Percentiles rank a stretch among this genome's conserved stretches.
These are phyloP conservation scores for Drosophila mettleri DNA, from an alignment of 2,888 invertebrate species.

Conservation along the genomic window DNA sequence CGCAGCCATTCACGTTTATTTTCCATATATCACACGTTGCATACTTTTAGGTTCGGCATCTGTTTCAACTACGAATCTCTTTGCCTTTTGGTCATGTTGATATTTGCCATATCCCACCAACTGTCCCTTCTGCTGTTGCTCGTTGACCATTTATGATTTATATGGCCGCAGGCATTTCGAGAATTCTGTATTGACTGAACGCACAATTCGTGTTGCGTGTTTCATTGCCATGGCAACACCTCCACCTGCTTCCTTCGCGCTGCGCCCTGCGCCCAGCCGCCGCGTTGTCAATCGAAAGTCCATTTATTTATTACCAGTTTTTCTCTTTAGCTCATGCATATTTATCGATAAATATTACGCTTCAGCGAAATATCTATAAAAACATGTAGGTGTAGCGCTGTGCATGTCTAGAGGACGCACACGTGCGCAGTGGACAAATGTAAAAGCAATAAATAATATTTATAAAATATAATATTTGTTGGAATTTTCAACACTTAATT, in stretches of 20 bases:
- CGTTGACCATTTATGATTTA: constrained; percentile 48
- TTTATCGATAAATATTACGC: constrained; percentile 39
- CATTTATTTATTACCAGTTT: constrained; percentile 27
- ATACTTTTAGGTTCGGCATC: constrained; percentile 44
- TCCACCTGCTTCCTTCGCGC: background rate
- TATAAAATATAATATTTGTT: constrained; percentile 13
- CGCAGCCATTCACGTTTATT: background rate
- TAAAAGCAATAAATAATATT: constrained; percentile 30
- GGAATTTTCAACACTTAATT: constrained; percentile 21
- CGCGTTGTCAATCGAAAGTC: background rate
- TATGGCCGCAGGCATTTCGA: constrained; percentile 33
- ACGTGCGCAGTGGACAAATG: constrained; percentile 19
- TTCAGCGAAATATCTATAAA: constrained; percentile 18
- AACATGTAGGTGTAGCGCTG: background rate
- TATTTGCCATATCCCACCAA: constrained; percentile 18
- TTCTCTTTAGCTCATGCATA: constrained; percentile 15
- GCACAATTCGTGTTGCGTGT: constrained; percentile 24
- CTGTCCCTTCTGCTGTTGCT: background rate
- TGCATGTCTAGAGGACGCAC: background rate
- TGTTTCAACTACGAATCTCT: constrained; percentile 28
- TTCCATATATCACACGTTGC: constrained; percentile 12
- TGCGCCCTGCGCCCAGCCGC: no score
- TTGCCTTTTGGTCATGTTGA: constrained; percentile 21
- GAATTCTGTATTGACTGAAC: constrained; percentile 42
- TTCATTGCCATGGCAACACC: background rate